Evolutionary conservation across 1,140 invertebrate species (phyloP).

Genomic region (Zaprionus africanus): DNA sequence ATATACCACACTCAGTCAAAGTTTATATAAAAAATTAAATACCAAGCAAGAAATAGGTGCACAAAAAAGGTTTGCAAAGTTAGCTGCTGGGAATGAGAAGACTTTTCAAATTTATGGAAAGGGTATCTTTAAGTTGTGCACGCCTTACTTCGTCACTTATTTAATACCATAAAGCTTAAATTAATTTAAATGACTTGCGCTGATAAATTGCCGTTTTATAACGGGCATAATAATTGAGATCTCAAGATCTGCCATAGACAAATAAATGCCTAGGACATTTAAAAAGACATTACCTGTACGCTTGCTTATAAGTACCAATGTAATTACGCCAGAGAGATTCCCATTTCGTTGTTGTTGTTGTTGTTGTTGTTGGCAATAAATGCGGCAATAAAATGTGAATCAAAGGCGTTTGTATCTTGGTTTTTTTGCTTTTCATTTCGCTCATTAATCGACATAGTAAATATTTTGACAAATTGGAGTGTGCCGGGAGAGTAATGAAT

Average conservation of each 20-base stretch:
- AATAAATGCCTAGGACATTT: neutral
- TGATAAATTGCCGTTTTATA: constrained; percentile 2
- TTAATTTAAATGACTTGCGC: neutral
- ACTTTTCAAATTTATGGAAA: too few relatives aligned
- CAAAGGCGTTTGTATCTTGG: constrained; percentile 7
- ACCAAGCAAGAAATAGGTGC: too few relatives aligned
- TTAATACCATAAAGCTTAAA: neutral
- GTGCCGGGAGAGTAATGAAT: constrained; percentile 24
- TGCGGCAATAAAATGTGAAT: constrained; percentile 27
- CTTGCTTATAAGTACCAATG: neutral
- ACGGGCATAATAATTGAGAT: neutral
- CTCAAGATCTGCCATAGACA: neutral
- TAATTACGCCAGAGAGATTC: neutral
- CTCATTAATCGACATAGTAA: constrained; percentile 25
- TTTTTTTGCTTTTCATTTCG: neutral
- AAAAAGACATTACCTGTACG: neutral
- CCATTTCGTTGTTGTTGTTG: neutral
- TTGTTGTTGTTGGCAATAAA: constrained; percentile 27
- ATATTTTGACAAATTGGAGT: constrained; percentile 41
- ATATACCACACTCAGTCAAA: too few relatives aligned
- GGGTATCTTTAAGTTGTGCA: too few relatives aligned
- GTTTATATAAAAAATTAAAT: too few relatives aligned
- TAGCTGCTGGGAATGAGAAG: too few relatives aligned
- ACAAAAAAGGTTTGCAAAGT: too few relatives aligned
- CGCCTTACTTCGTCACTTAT: too few relatives aligned